Percentiles rank a stretch among this genome's conserved stretches.
Conservation (phyloP, 2,888 invertebrate genomes). For the Nemotelus nigrinus region DNA sequence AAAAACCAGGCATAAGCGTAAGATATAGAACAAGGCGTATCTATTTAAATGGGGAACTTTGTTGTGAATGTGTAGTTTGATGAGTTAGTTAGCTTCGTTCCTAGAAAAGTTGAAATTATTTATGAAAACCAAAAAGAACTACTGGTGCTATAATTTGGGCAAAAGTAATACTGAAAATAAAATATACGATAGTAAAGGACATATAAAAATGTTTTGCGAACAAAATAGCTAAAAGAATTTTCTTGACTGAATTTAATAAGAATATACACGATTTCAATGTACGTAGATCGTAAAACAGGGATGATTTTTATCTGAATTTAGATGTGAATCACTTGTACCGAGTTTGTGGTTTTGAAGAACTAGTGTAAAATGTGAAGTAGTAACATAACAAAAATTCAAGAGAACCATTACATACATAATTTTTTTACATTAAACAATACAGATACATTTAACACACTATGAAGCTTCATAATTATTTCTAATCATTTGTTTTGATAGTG, state of each 20-base stretch:
- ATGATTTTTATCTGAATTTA: too few species aligned
- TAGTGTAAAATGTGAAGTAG: neutral
- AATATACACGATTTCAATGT: too few species aligned
- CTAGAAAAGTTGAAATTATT: neutral
- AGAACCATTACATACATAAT: too few species aligned
- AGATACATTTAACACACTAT: too few species aligned
- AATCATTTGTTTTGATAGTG: too few species aligned
- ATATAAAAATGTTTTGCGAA: constrained; percentile 20
- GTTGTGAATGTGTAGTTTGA: constrained; percentile 45
- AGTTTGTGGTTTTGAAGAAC: neutral
- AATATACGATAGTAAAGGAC: constrained; percentile 9
- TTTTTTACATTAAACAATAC: too few species aligned
- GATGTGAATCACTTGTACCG: too few species aligned
- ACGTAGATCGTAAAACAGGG: too few species aligned
- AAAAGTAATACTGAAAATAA: neutral
- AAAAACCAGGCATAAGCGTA: constrained; percentile 9
- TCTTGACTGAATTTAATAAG: too few species aligned
- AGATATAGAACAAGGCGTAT: neutral
- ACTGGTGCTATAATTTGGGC: constrained; percentile 30
- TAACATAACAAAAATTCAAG: too few species aligned
- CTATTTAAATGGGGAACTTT: neutral
- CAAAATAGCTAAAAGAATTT: neutral
- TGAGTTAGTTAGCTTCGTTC: constrained; percentile 37
- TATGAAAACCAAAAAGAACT: constrained; percentile 2
- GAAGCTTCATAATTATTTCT: too few species aligned